phyloP scores from a whole-genome alignment of 1,140 invertebrate species.

The Halictus rubicundus region DNA sequence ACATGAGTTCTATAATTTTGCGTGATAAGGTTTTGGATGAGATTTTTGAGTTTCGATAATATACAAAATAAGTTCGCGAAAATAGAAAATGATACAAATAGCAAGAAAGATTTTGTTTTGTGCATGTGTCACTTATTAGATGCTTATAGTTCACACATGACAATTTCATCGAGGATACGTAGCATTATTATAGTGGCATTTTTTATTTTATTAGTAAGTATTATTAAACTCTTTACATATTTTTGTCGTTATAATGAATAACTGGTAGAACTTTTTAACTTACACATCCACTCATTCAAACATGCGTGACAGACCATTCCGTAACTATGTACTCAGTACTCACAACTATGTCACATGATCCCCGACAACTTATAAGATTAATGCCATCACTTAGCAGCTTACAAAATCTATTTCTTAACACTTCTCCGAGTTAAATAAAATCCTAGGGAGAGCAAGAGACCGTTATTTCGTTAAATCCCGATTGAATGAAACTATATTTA shows the following conservation, averaged over 20 bases:
- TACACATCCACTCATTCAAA: constrained; percentile 68
- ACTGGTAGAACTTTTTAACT: constrained; percentile 69
- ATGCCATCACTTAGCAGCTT: constrained; percentile 47
- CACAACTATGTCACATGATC: constrained; percentile 60
- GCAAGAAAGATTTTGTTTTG: neutral
- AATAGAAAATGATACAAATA: neutral
- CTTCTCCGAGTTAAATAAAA: constrained; percentile 14
- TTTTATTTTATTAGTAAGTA: constrained; percentile 69
- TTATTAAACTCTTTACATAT: constrained; percentile 74
- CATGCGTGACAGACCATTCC: constrained; percentile 63
- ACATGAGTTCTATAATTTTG: neutral
- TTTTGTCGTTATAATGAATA: constrained; percentile 71
- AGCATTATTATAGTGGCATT: constrained; percentile 46
- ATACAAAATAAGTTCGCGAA: neutral
- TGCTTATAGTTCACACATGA: neutral
- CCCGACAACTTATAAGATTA: constrained; percentile 55
- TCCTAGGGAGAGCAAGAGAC: constrained; percentile 16
- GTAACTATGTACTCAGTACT: constrained; percentile 62
- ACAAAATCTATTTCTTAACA: constrained; percentile 43
- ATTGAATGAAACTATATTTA: constrained; percentile 28
- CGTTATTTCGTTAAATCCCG: constrained; percentile 1
- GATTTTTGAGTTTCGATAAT: neutral
- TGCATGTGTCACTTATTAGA: neutral
- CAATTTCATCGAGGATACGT: constrained; percentile 15
- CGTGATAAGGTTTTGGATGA: neutral